A percentile compares a stretch with the other conserved stretches of the same genome.
Evolutionary conservation across 2,113 vertebrate species (phyloP).

Genomic region (Mobula hypostoma): DNA sequence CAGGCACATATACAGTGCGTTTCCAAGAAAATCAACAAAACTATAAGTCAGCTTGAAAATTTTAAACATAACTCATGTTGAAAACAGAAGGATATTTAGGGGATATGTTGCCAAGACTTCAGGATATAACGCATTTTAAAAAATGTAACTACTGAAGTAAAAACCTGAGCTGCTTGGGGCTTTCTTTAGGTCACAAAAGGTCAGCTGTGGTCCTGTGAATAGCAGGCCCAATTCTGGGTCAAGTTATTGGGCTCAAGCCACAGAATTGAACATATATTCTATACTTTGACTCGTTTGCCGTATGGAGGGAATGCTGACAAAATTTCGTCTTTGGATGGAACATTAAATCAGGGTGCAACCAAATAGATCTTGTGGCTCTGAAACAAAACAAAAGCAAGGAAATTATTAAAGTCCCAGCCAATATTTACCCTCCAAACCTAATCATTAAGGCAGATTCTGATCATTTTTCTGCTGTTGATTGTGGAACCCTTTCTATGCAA

Average conservation of each 20-base stretch:
- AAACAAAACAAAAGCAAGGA: no score
- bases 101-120: neutral
- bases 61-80: neutral
- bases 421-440: neutral
- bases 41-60: neutral
- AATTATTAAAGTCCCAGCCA: neutral
- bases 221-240: neutral
- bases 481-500: neutral
- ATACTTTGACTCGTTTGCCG: neutral
- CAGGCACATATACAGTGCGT: neutral
- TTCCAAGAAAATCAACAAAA: neutral
- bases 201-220: neutral
- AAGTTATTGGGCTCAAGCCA: neutral
- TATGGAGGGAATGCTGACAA: neutral
- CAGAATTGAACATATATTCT: neutral
- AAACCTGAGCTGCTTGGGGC: neutral
- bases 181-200: neutral
- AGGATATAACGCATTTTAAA: neutral
- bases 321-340: neutral
- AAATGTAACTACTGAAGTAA: neutral
- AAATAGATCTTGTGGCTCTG: no score
- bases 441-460: neutral
- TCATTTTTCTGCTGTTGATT: neutral
- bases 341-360: neutral
- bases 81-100: neutral